Conservation (phyloP, 2,888 invertebrate species). For the Caradrina clavipalpis region DNA sequence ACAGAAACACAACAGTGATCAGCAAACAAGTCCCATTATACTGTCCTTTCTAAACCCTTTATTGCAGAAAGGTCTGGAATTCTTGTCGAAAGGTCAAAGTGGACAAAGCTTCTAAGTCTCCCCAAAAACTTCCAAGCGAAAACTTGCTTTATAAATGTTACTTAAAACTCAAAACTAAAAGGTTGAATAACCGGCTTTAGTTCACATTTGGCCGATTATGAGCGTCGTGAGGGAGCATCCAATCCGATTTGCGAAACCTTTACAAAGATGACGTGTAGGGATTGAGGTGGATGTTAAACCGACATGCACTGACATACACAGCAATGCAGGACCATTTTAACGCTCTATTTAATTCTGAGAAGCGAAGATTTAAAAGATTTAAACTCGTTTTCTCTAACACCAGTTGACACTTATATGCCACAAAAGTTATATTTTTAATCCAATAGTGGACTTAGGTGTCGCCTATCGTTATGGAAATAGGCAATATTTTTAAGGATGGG, state of each 20-base stretch:
- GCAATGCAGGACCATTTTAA: slow-evolving; percentile 29
- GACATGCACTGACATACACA: slow-evolving; percentile 14
- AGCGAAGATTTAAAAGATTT: slow-evolving; percentile 4
- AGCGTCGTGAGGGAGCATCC: slow-evolving; percentile 31
- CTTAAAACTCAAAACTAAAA: slow-evolving; percentile 25
- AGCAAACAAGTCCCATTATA: too few species aligned
- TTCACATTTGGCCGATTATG: slow-evolving; percentile 51
- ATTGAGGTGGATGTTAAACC: slow-evolving; percentile 38
- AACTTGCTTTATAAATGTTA: not conserved
- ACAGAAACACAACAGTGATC: too few species aligned
- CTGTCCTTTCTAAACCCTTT: not conserved
- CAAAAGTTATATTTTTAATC: too few species aligned
- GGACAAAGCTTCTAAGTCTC: not conserved
- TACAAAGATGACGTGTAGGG: slow-evolving; percentile 48
- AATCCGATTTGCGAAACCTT: slow-evolving; percentile 62
- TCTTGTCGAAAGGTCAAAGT: not conserved
- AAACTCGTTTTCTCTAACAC: not conserved
- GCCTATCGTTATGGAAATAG: too few species aligned
- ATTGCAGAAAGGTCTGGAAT: not conserved
- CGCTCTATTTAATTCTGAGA: slow-evolving; percentile 26
- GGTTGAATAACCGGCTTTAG: slow-evolving; percentile 40
- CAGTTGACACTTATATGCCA: not conserved
- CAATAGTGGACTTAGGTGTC: too few species aligned
- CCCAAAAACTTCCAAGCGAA: not conserved
- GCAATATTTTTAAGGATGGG: too few species aligned